A percentile compares a stretch with the other conserved stretches of the same genome.
Evolutionary conservation across 1,140 invertebrate species (phyloP).

Genomic region (Mactra quadrangularis): DNA sequence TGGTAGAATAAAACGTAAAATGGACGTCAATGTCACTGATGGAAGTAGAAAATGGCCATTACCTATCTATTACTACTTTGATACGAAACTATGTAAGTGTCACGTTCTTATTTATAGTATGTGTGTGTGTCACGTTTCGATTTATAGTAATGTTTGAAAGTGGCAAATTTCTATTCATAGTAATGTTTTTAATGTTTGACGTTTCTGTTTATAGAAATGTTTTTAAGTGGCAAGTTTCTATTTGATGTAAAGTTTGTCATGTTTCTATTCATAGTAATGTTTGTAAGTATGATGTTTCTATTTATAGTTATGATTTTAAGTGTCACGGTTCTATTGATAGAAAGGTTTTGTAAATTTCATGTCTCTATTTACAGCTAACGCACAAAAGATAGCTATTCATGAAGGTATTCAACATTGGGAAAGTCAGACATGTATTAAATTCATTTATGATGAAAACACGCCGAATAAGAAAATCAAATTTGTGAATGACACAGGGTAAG

Average conservation of each 20-base stretch:
- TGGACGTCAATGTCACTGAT: slow-evolving; percentile 11
- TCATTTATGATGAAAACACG: slow-evolving; percentile 8
- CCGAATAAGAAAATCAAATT: slow-evolving; percentile 15
- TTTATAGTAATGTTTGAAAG: not conserved
- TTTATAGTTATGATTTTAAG: too few relatives aligned
- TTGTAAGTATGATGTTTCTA: too few relatives aligned
- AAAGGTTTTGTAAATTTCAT: too few relatives aligned
- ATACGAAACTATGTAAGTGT: slow-evolving; percentile 25
- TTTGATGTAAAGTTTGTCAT: too few relatives aligned
- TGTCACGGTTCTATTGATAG: too few relatives aligned
- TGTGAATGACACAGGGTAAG: slow-evolving; percentile 28
- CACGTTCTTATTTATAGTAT: too few relatives aligned
- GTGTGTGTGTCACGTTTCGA: too few relatives aligned
- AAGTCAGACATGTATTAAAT: slow-evolving; percentile 26
- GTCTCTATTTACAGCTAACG: not conserved
- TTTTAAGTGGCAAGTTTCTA: too few relatives aligned
- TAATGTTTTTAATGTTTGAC: too few relatives aligned
- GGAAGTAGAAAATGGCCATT: slow-evolving; percentile 35
- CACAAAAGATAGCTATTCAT: not conserved
- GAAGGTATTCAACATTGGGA: slow-evolving; percentile 34
- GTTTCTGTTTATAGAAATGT: too few relatives aligned
- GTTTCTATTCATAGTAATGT: too few relatives aligned
- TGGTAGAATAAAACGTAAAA: slow-evolving; percentile 31
- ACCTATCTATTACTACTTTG: slow-evolving; percentile 48
- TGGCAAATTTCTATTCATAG: too few relatives aligned